These are phyloP conservation scores for Therioaphis trifolii DNA, from an alignment of 2,888 invertebrate genomes.

Conservation along the genomic window DNA sequence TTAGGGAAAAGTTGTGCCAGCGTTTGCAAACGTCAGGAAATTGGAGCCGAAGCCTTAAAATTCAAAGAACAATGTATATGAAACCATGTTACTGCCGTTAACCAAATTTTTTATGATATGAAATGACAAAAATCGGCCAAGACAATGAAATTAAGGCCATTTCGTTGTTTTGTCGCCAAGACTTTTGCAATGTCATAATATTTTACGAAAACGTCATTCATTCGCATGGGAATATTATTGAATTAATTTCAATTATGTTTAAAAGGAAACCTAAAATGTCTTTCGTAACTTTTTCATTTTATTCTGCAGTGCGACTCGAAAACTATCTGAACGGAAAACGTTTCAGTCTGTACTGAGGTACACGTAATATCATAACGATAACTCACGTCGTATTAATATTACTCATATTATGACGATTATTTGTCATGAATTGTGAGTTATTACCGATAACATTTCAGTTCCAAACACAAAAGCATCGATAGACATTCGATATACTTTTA, in stretches of 20 bases:
- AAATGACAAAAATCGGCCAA: slow-evolving; percentile 15
- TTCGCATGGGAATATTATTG: background rate
- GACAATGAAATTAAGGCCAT: slow-evolving; percentile 41
- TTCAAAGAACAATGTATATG: slow-evolving; percentile 3
- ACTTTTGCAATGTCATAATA: slow-evolving; percentile 14
- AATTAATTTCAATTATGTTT: background rate
- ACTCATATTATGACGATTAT: too few species aligned
- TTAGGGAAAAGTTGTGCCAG: slow-evolving; percentile 24
- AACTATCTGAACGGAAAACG: too few species aligned
- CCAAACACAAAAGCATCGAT: too few species aligned
- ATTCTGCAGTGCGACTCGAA: too few species aligned
- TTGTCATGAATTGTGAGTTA: too few species aligned
- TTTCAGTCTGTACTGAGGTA: too few species aligned
- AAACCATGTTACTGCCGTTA: slow-evolving; percentile 7
- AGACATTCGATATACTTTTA: too few species aligned
- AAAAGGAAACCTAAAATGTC: background rate
- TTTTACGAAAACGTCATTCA: slow-evolving; percentile 27
- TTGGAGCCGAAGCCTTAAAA: background rate
- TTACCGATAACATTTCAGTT: too few species aligned
- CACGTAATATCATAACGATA: too few species aligned
- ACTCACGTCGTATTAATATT: too few species aligned
- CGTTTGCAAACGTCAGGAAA: background rate
- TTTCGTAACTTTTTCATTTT: background rate
- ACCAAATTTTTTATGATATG: background rate
- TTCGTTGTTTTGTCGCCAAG: background rate